Base-by-base conservation (phyloP, 2,888 invertebrate genomes). In the Petrolisthes manimaculis region DNA sequence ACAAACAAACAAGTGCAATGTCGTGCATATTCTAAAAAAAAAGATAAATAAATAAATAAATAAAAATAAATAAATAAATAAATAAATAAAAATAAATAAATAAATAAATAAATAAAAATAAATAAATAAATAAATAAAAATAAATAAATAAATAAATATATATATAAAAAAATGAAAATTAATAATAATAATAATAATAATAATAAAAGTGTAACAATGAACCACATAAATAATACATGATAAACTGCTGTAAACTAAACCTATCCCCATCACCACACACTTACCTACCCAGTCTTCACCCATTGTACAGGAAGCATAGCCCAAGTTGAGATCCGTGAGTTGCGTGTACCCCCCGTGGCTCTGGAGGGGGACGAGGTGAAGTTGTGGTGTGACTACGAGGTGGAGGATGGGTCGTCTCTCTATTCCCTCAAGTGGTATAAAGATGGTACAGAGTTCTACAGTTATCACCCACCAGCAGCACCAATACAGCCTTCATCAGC, bases 391-490 rank as follows among this genome's bases (percentile, higher is more conserved):
- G 86, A 89, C 83, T 89, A 89, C 77, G 86, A 89, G 21, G 67
- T 74, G 56, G 83, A 78, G 18, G 74, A 67, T 5, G 89, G 86
- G 14, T 69, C 86, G 21, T 74, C 77, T n/a, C 79, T 89, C 21
- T 89, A 89, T 74, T 86, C 89, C 67, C 83, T 89, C 75, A 89
- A 86, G 86, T 89, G 89, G 89, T 89, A 84, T 83, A 89, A 89
- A 54, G 89, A 89, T 75, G 89, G 82, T 5, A 56, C 51, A 18
- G 89, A 89, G 74, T 80, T 89, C n/a, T 89, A 89, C 83, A 81
- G 89, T 61, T 67, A 86, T 86, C 82, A 82, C 2, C 89, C 89
- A 0, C n/a, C n/a, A 83, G 84, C 77, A 53, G 14, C 82, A 56
- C 79, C 14, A n/a, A n/a, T n/a, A n/a, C n/a, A n/a, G n/a, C n/a